These are phyloP conservation scores for Acyrthosiphon pisum DNA, from an alignment of 1,140 invertebrate genomes.

Conservation along the genomic window DNA sequence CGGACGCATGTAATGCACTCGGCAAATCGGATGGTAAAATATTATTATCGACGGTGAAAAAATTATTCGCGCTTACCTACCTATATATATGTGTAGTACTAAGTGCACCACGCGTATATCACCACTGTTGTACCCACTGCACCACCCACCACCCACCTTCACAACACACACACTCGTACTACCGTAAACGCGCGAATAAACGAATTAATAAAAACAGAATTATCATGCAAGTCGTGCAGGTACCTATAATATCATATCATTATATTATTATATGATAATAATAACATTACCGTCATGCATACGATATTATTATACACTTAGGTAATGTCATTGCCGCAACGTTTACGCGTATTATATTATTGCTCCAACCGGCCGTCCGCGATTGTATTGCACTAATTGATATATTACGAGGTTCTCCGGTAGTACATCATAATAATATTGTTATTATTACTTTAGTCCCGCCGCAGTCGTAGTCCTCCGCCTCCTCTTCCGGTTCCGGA, in stretches of 20 bases:
- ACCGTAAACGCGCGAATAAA: background rate
- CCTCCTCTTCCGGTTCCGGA: background rate
- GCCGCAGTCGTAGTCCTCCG: background rate
- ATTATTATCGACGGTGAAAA: background rate
- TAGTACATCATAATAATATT: background rate
- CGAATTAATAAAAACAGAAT: background rate
- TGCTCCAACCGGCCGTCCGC: background rate
- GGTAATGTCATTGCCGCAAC: no score
- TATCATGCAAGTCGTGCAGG: no score
- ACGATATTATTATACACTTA: background rate
- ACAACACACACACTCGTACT: background rate
- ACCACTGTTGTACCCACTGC: no score
- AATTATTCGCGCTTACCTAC: background rate
- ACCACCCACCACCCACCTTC: no score
- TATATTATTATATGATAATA: no score
- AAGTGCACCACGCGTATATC: background rate
- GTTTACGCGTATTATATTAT: background rate
- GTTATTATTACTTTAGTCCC: background rate
- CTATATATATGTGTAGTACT: background rate
- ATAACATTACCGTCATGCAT: background rate
- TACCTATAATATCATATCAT: no score
- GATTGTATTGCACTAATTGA: conserved; percentile 7
- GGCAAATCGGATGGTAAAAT: background rate
- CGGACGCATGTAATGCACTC: background rate
- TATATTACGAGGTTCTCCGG: background rate